Conservation (phyloP, 1,140 invertebrate species). For the Laupala kohalensis region DNA sequence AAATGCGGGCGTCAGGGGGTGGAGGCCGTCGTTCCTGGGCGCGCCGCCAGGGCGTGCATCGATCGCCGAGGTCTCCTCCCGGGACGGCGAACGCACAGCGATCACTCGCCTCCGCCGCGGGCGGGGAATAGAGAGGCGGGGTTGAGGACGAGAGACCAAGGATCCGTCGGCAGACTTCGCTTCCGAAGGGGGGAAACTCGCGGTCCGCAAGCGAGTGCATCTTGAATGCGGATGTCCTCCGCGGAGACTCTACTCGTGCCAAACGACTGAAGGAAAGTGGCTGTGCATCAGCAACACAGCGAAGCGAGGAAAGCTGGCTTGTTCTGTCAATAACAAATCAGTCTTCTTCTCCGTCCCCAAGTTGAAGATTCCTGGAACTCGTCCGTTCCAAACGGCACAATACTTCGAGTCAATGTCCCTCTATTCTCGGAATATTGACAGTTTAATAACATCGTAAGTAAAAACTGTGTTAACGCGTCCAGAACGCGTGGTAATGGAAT, state of each 20-base stretch:
- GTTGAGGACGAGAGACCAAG: neutral
- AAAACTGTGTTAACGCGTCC: slow-evolving; percentile 1
- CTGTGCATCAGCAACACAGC: neutral
- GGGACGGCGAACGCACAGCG: no score
- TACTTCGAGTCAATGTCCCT: neutral
- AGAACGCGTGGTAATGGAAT: slow-evolving; percentile 11
- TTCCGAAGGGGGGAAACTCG: neutral
- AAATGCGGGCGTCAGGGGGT: neutral
- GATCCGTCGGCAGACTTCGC: no score
- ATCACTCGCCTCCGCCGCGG: no score
- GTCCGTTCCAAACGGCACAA: no score
- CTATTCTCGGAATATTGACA: slow-evolving; percentile 8
- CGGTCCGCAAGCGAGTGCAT: neutral
- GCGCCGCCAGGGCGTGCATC: neutral
- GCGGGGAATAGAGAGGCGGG: no score
- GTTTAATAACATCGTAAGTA: slow-evolving; percentile 2
- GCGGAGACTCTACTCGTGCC: neutral
- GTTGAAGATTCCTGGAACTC: neutral
- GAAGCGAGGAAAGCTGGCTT: neutral
- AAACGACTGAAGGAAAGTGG: neutral
- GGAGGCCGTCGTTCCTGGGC: neutral
- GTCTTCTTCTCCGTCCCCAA: no score
- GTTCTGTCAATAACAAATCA: neutral
- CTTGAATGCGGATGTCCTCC: neutral
- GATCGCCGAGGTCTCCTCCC: neutral